A percentile compares a stretch with the other conserved stretches of the same genome.
phyloP scores from a whole-genome alignment of 2,113 vertebrate species.

The Brachyhypopomus gauderio region DNA sequence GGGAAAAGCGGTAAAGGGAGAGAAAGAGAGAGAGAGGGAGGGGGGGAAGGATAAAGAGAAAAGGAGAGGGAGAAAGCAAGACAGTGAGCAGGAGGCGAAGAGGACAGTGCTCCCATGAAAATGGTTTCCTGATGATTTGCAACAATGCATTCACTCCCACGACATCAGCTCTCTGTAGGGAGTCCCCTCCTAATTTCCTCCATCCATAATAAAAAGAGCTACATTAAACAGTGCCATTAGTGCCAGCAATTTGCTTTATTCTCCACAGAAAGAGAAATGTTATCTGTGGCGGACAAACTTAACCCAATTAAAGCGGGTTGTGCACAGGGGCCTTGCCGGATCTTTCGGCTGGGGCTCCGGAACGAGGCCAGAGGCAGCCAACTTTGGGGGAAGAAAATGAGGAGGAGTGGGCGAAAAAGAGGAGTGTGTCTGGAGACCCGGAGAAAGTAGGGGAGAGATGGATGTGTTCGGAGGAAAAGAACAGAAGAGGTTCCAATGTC shows the following conservation, averaged over 20 bases:
- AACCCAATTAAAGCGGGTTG: constrained; percentile 82
- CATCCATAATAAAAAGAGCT: constrained; percentile 78
- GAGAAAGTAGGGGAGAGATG: constrained; percentile 51
- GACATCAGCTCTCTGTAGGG: constrained; percentile 70
- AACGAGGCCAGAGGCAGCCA: constrained; percentile 64
- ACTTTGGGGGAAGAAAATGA: constrained; percentile 47
- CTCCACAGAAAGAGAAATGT: constrained; percentile 81
- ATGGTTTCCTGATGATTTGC: constrained; percentile 65
- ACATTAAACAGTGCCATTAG: constrained; percentile 79
- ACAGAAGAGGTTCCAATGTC: constrained; percentile 25
- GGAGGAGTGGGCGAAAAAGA: constrained; percentile 3
- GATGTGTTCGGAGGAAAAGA: constrained; percentile 52
- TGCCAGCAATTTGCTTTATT: constrained; percentile 76
- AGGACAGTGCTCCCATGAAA: constrained; percentile 61
- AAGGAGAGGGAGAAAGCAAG: no score
- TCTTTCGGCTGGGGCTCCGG: constrained; percentile 61
- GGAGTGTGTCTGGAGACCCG: constrained; percentile 50
- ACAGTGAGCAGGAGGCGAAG: constrained; percentile 44
- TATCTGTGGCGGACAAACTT: constrained; percentile 84
- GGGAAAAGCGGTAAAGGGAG: not conserved
- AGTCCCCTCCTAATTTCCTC: constrained; percentile 76
- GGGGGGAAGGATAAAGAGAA: not conserved
- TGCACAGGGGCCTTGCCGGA: constrained; percentile 72
- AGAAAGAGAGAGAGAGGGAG: constrained; percentile 15
- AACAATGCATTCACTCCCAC: constrained; percentile 74